A percentile compares a stretch with the other conserved stretches of the same genome.
Conservation (phyloP, 2,888 invertebrate genomes). For the Caenorhabditis panamensis region DNA sequence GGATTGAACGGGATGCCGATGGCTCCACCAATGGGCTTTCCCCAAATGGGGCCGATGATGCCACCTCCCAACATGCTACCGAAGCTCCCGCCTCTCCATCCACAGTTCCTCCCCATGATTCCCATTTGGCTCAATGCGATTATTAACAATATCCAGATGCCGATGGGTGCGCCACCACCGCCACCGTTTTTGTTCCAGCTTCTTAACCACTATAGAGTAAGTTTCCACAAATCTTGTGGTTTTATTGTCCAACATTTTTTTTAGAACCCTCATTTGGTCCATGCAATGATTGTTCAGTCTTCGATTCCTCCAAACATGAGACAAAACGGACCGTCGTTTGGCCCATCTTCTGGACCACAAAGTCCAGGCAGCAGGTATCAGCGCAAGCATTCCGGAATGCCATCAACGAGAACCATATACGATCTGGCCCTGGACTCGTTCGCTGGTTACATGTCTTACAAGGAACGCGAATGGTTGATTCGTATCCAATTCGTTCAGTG, state of each 20-base stretch:
- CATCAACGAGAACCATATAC: conserved; percentile 76
- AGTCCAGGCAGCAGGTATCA: conserved; percentile 38
- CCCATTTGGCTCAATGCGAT: conserved; percentile 66
- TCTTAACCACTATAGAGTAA: conserved; percentile 56
- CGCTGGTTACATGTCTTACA: conserved; percentile 90
- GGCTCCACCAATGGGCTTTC: conserved; percentile 31
- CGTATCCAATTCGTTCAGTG: conserved; percentile 93
- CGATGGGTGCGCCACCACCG: conserved; percentile 66
- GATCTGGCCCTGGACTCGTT: conserved; percentile 80
- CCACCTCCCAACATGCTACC: conserved; percentile 47
- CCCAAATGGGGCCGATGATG: conserved; percentile 36
- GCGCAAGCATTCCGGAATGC: conserved; percentile 66
- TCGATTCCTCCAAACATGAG: conserved; percentile 38
- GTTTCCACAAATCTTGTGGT: not conserved
- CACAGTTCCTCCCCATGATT: conserved; percentile 63
- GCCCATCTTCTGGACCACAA: conserved; percentile 32
- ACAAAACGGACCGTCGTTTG: conserved; percentile 35
- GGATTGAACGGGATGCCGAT: conserved; percentile 35
- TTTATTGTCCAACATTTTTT: conserved; percentile 1
- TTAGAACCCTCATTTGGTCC: conserved; percentile 56
- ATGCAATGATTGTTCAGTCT: conserved; percentile 53
- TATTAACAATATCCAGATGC: conserved; percentile 50
- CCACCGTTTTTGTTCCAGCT: conserved; percentile 65
- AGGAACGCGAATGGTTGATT: conserved; percentile 96
- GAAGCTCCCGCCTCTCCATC: conserved; percentile 64